Base-by-base conservation (phyloP, 2,113 vertebrate genomes). In the Spea bombifrons region DNA sequence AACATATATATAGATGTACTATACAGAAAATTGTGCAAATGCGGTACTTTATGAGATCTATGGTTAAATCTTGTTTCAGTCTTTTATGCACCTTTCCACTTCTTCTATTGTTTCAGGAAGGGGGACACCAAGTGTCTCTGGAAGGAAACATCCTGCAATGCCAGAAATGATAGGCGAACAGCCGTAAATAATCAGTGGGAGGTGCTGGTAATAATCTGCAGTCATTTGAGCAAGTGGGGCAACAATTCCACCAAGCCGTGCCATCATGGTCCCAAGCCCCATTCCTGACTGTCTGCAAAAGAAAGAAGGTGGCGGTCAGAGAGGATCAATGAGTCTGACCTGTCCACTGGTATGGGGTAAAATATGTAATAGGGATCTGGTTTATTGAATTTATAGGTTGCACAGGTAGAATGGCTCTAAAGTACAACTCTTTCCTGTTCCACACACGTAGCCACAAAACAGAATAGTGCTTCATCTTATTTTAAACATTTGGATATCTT, bases 211-310 rank as follows among this genome's bases (percentile, higher is more conserved):
- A 46, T 82, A 53, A 0, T 95, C 92, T 0, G 87, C 88, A 0
- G 75, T 45, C 85, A 98, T 94, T 75, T 95, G 92, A 67, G 95
- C 92, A 7, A 95, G 87, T 0, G 96, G 96, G 0, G 96, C 95
- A 0, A 96, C 89, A 81, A 98, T 98, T 84, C 94, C 94, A 1
- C 96, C 96, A 0, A 94, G 81, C 0, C 96, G 88, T 0, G 95
- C 92, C 94, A 97, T 92, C 1, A 94, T 97, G 81, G 94, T 96
- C 65, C 92, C 90, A 0, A 97, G 89, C 1, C 96, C 96, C 89
- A 98, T 81, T 13, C 96, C 96, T 0, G 94, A 96, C 88, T 98
- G 96, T 87, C 96, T 98, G 53, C 1, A 44, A 75, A 5, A 0
- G 15, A 30, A 1, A n/a, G 30, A 15, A 44, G 1, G 8, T 7